These are phyloP conservation scores for Meteorus colon DNA, from an alignment of 2,888 invertebrate species.

Conservation along the genomic window DNA sequence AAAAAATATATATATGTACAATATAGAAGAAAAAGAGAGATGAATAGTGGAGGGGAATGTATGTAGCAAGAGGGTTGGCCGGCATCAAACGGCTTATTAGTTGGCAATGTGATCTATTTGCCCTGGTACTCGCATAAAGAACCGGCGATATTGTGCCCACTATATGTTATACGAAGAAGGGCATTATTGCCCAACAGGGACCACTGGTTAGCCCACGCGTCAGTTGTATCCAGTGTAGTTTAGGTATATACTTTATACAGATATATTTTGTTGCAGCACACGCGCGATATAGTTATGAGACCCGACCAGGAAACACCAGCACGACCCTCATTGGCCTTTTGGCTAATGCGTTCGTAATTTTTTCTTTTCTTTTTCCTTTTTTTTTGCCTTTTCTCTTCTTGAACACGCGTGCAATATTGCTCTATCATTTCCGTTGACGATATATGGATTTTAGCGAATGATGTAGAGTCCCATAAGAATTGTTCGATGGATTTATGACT, in stretches of 20 bases:
- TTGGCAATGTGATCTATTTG: conserved; percentile 73
- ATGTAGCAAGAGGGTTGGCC: conserved; percentile 53
- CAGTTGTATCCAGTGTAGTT: conserved; percentile 15
- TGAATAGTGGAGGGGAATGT: conserved; percentile 39
- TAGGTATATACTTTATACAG: conserved; percentile 13
- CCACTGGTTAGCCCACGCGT: conserved; percentile 59
- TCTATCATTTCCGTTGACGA: conserved; percentile 59
- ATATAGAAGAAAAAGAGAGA: conserved; percentile 41
- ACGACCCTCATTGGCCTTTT: conserved; percentile 33
- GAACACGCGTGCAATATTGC: conserved; percentile 57
- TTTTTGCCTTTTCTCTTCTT: background rate
- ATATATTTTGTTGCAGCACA: background rate
- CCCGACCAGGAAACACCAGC: conserved; percentile 25
- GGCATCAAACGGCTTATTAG: conserved; percentile 71
- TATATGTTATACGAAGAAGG: conserved; percentile 66
- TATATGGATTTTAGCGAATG: conserved; percentile 24
- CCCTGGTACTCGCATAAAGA: conserved; percentile 70
- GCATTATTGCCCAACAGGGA: conserved; percentile 72
- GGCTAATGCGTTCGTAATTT: conserved; percentile 60
- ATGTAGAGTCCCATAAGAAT: conserved; percentile 8
- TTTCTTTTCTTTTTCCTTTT: conserved; percentile 2
- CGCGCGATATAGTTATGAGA: conserved; percentile 40
- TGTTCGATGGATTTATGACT: conserved; percentile 18
- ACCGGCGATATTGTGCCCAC: conserved; percentile 69
- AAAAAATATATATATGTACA: conserved; percentile 46